Conservation (phyloP, 2,888 invertebrate genomes). For the Terebella lapidaria region DNA sequence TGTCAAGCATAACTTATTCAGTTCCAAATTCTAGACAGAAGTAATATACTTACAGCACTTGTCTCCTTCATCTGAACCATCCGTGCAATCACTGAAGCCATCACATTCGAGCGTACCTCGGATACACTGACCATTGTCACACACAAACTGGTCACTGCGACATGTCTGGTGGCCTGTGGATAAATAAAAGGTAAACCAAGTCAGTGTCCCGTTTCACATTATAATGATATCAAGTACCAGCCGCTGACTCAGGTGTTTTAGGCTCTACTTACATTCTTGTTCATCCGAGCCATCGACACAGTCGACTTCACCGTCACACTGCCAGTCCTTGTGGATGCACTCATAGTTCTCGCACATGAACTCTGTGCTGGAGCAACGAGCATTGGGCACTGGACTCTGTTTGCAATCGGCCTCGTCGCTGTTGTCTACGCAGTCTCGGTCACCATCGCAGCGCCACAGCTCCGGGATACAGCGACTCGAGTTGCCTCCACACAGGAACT, state of each 20-base stretch:
- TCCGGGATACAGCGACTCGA: slow-evolving; percentile 20
- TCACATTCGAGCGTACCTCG: background rate
- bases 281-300: slow-evolving; percentile 73
- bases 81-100: background rate
- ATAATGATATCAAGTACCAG: too few species aligned
- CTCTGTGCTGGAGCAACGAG: background rate
- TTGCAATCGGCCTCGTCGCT: background rate
- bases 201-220: too few species aligned
- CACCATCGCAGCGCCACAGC: slow-evolving; percentile 29
- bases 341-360: slow-evolving; percentile 1
- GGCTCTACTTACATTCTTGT: slow-evolving; percentile 56
- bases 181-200: background rate
- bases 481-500: background rate
- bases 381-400: background rate
- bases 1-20: too few species aligned
- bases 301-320: slow-evolving; percentile 77
- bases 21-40: background rate
- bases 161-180: background rate
- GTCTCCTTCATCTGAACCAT: background rate
- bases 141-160: background rate
- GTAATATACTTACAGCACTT: background rate
- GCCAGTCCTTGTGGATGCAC: slow-evolving; percentile 62
- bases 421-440: slow-evolving; percentile 19
- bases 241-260: too few species aligned
- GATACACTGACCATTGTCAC: background rate